A percentile compares a stretch with the other conserved stretches of the same genome.
Conservation (phyloP, 2,797 vertebrate species). For the Potorous gilbertii region DNA sequence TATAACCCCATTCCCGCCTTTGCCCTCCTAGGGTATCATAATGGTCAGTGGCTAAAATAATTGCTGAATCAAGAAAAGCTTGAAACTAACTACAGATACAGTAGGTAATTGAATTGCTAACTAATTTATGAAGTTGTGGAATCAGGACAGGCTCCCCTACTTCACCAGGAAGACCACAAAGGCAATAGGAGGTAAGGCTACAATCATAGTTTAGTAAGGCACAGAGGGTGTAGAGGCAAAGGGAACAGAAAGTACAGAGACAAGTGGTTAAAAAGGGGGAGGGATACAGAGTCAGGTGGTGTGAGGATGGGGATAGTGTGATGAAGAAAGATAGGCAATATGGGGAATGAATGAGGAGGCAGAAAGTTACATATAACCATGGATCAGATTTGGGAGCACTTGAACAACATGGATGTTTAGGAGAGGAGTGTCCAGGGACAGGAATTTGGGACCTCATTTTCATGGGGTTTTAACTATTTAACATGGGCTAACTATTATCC, state of each 20-base stretch:
- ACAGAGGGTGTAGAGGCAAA: too few relatives aligned
- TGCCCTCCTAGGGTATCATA: background rate
- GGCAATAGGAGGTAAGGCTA: background rate
- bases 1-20: background rate
- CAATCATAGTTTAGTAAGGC: background rate
- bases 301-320: background rate
- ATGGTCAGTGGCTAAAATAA: background rate
- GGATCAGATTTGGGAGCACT: background rate
- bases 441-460: background rate
- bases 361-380: background rate
- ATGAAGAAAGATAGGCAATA: background rate
- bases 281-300: background rate
- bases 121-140: background rate
- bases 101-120: background rate
- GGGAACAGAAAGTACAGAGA: background rate
- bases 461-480: background rate
- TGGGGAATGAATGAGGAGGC: background rate
- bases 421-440: background rate
- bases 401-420: background rate
- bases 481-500: background rate
- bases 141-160: background rate
- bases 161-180: background rate
- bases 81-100: background rate
- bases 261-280: background rate
- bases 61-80: background rate